Evolutionary conservation across 2,113 vertebrate genomes (phyloP).

Genomic region (Merops nubicus): DNA sequence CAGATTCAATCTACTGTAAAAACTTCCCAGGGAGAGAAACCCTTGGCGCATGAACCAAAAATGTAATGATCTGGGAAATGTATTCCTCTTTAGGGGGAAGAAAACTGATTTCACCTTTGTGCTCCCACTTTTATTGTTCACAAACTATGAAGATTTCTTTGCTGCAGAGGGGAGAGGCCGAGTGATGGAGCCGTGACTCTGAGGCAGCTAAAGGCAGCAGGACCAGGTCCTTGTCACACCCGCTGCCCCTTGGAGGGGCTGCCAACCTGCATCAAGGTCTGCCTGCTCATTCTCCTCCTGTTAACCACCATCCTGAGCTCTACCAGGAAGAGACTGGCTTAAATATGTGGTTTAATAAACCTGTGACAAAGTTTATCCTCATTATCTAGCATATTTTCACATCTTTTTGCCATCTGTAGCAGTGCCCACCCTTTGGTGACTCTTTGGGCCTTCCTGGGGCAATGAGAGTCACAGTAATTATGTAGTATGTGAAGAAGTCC

Average conservation of each 20-base stretch:
- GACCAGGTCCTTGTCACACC: background rate
- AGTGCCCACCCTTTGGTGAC: background rate
- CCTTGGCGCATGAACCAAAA: conserved; percentile 62
- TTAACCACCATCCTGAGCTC: background rate
- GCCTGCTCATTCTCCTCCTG: background rate
- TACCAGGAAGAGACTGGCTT: background rate
- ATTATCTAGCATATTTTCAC: background rate
- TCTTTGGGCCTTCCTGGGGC: background rate
- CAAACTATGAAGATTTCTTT: background rate
- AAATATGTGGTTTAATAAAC: background rate
- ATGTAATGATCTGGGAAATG: conserved; percentile 59
- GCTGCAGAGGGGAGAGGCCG: background rate
- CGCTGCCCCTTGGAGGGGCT: background rate
- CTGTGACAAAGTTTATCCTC: background rate
- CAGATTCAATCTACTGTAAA: conserved; percentile 65
- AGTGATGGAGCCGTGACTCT: background rate
- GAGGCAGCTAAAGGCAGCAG: background rate
- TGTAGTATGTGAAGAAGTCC: background rate
- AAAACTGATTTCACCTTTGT: conserved; percentile 24
- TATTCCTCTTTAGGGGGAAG: conserved; percentile 11
- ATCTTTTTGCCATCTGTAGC: background rate
- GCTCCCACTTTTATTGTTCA: conserved; percentile 33
- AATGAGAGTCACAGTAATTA: background rate
- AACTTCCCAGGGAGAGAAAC: conserved; percentile 59
- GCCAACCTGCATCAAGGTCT: background rate